Evolutionary conservation across 2,797 vertebrate genomes (phyloP), one percentile per base, ranked within the genome.

Genomic region (Spinibarbus caldwelli): DNA sequence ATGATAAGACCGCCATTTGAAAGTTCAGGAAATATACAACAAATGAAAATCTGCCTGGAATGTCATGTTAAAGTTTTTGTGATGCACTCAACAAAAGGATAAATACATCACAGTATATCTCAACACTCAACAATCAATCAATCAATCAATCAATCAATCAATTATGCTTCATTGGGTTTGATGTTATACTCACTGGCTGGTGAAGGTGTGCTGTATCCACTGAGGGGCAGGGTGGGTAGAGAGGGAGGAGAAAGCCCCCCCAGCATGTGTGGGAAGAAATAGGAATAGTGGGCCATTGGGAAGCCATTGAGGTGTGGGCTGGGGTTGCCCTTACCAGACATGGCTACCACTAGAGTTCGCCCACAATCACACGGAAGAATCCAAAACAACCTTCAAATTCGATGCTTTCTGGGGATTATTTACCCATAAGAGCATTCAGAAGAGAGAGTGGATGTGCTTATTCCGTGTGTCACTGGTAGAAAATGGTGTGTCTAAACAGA

Each of bases 271-370:
- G 97, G 97, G 90, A 99, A 98, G 94, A 99, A 99, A 94, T 98
- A 99, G 92, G 97, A 97, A 78, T 98, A 99, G 91, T 96, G 96
- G 90, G 97, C 96, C 92, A 99, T 95, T 0, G 97, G 97, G 93
- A 98, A 99, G 85, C 96, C 96, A 41, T 95, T 97, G 85, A 98
- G 96, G 94, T 98, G 97, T 90, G 96, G 95, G 64, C 96, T 78
- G 29, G 96, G 97, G 94, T 97, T 97, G 91, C 97, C 97, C 95
- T 99, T 99, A 94, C 97, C 97, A 89, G 98, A 96, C 98, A 99
- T 99, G 92, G 89, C 91, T 88, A 91, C 91, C 87, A 86, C 89
- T 89, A 87, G 90, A 91, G 70, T 54, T 52, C 87, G 89, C 87
- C 89, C 86, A 75, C 68, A 81, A 85, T 78, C 70, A 83, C 52